phyloP scores from a whole-genome alignment of 2,797 vertebrate species.

The Propithecus deckenii region DNA sequence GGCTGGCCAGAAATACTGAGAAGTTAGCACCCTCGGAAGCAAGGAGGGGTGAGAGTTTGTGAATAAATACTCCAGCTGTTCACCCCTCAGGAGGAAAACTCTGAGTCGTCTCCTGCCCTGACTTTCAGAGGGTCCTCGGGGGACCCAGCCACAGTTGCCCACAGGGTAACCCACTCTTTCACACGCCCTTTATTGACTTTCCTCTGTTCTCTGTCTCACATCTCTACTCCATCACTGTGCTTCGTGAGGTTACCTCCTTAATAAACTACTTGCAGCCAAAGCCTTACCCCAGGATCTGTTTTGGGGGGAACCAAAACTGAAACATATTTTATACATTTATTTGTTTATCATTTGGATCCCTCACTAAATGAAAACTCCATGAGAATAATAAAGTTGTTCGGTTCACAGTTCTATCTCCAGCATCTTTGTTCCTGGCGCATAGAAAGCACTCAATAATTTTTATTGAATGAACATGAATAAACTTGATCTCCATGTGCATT shows the following conservation, averaged over 20 bases:
- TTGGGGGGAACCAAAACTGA: not conserved
- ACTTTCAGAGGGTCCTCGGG: not conserved
- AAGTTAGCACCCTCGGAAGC: not conserved
- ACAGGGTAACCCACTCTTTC: not conserved
- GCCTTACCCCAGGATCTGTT: not conserved
- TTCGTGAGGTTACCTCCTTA: not conserved
- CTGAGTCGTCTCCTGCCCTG: not conserved
- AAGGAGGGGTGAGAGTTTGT: not conserved
- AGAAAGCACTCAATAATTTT: not conserved
- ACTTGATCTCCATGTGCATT: not conserved
- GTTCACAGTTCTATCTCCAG: not conserved
- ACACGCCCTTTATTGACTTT: not conserved
- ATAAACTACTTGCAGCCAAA: not conserved
- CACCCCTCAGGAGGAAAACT: not conserved
- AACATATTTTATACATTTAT: not conserved
- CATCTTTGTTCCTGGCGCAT: not conserved
- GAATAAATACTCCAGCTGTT: not conserved
- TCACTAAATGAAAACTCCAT: not conserved
- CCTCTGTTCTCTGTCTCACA: not conserved
- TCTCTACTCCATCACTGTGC: not conserved
- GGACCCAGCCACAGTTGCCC: not conserved
- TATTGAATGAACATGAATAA: not conserved
- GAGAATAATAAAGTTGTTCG: not conserved
- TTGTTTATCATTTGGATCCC: not conserved
- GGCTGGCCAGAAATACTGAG: not conserved